A percentile compares a stretch with the other conserved stretches of the same genome.
These are phyloP conservation scores for Bos taurus DNA, from an alignment of 2,113 vertebrate genomes.

Conservation along the genomic window ARS-UCD2.0 NC_037357.1:126018001-126018500, in stretches of 20 bases:
- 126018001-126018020: background rate
- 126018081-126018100: background rate
- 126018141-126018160: constrained; percentile 32
- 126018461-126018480: background rate
- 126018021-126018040: background rate
- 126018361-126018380: background rate
- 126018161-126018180: background rate
- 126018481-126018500: constrained; percentile 13
- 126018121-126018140: constrained; percentile 14
- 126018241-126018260: constrained; percentile 20
- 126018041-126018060: background rate
- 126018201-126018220: background rate
- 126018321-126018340: background rate
- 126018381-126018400: constrained; percentile 14
- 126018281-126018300: constrained; percentile 32
- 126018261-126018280: constrained; percentile 27
- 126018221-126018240: constrained; percentile 8
- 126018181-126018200: background rate
- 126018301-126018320: background rate
- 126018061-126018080: background rate
- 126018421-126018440: background rate
- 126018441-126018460: background rate
- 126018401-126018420: constrained; percentile 13
- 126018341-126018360: background rate
- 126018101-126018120: background rate